Conservation (phyloP, 2,797 vertebrate species). For the Parauchenoglanis punctatus region DNA sequence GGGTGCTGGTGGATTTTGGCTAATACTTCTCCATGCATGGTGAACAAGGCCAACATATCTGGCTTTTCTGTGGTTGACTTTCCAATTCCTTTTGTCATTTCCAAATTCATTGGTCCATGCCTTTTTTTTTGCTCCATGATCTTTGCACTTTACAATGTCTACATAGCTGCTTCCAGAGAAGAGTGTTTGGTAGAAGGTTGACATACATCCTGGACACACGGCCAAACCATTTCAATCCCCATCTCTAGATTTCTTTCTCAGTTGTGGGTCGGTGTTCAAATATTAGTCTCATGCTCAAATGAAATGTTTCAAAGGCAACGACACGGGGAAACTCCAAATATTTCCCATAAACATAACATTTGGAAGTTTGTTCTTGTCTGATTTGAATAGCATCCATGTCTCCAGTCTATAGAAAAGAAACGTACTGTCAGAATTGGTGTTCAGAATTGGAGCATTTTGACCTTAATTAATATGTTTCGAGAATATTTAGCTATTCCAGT, state of each 20-base stretch:
- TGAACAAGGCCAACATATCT: neutral
- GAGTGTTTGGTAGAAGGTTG: neutral
- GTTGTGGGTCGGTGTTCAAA: neutral
- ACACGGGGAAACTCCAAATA: neutral
- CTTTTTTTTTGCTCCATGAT: neutral
- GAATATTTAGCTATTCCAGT: no score
- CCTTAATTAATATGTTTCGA: neutral
- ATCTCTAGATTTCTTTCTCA: neutral
- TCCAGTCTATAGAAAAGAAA: neutral
- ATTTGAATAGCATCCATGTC: neutral
- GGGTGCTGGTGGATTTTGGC: neutral
- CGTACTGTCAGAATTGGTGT: neutral
- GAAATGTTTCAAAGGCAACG: neutral
- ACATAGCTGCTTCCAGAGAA: neutral
- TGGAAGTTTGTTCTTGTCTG: neutral
- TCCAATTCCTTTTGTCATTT: neutral
- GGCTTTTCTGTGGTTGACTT: neutral
- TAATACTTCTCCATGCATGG: neutral
- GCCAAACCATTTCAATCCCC: neutral
- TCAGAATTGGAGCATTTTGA: neutral
- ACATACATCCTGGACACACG: neutral
- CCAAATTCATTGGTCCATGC: neutral
- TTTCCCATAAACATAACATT: neutral
- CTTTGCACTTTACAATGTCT: neutral
- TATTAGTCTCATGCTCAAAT: neutral